Conservation (phyloP, 1,140 invertebrate species). For the Lamellibrachia luymesi region DNA sequence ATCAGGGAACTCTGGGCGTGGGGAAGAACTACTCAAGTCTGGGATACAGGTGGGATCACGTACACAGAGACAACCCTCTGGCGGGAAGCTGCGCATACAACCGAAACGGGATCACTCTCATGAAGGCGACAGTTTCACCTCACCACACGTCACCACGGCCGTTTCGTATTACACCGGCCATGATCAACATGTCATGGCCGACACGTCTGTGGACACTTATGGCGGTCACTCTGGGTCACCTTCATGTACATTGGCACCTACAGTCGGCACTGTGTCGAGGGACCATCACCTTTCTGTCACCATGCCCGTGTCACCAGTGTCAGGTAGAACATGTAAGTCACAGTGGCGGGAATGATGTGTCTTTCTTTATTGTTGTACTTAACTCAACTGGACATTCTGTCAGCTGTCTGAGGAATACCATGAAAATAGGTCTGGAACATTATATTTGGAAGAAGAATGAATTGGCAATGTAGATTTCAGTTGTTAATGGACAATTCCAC, state of each 20-base stretch:
- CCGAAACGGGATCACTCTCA: neutral
- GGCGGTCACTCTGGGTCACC: neutral
- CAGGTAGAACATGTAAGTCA: neutral
- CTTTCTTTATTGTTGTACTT: no score
- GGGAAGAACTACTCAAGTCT: neutral
- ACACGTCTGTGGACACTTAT: neutral
- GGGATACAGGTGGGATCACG: neutral
- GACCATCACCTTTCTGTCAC: neutral
- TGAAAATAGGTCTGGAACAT: no score
- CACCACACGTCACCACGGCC: neutral
- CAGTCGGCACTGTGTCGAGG: neutral
- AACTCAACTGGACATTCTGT: no score
- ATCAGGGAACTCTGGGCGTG: neutral
- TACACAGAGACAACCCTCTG: neutral
- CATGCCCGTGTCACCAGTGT: neutral
- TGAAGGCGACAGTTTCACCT: neutral
- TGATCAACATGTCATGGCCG: neutral
- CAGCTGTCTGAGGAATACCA: no score
- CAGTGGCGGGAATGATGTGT: no score
- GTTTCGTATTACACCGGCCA: neutral
- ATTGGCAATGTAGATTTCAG: no score
- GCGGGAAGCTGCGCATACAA: neutral
- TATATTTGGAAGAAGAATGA: no score
- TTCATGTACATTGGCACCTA: neutral
- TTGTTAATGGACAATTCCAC: no score